These are phyloP conservation scores for Drosophila cardini DNA, from an alignment of 1,140 invertebrate genomes.

Conservation along the genomic window DNA sequence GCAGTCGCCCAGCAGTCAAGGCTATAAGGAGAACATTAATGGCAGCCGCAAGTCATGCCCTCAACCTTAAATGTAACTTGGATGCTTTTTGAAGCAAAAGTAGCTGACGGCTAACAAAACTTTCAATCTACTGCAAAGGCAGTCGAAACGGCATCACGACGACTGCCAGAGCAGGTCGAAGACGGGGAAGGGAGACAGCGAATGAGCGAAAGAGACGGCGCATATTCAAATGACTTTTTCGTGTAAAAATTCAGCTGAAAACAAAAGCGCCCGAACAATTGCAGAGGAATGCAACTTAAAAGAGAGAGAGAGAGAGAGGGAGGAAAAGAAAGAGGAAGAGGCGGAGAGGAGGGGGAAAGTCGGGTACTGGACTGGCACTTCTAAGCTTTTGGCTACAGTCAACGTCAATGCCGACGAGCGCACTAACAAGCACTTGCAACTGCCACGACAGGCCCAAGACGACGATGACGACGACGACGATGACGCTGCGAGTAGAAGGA, in stretches of 20 bases:
- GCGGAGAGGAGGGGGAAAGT: constrained; percentile 1
- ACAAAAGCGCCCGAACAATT: constrained; percentile 79
- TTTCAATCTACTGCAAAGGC: constrained; percentile 60
- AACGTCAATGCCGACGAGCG: constrained; percentile 72
- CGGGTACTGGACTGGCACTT: constrained; percentile 54
- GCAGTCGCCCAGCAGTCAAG: constrained; percentile 54
- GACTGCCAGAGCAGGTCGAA: constrained; percentile 1
- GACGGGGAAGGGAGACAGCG: neutral
- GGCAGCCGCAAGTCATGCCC: constrained; percentile 72
- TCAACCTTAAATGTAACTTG: constrained; percentile 61
- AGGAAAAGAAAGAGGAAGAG: neutral
- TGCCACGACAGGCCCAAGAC: constrained; percentile 40
- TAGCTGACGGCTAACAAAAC: constrained; percentile 78
- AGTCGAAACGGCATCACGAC: constrained; percentile 27
- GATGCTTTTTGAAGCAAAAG: constrained; percentile 37
- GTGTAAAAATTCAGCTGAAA: constrained; percentile 78
- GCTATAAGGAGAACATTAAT: constrained; percentile 67
- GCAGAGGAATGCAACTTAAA: constrained; percentile 75
- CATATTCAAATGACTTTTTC: constrained; percentile 82
- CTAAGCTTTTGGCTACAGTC: constrained; percentile 71
- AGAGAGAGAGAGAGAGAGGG: neutral
- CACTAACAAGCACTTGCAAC: constrained; percentile 77
- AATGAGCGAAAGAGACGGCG: constrained; percentile 37
- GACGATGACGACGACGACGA: neutral
- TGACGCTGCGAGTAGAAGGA: neutral